Conservation (phyloP, 2,113 vertebrate genomes). For the Sinosuthora webbiana region DNA sequence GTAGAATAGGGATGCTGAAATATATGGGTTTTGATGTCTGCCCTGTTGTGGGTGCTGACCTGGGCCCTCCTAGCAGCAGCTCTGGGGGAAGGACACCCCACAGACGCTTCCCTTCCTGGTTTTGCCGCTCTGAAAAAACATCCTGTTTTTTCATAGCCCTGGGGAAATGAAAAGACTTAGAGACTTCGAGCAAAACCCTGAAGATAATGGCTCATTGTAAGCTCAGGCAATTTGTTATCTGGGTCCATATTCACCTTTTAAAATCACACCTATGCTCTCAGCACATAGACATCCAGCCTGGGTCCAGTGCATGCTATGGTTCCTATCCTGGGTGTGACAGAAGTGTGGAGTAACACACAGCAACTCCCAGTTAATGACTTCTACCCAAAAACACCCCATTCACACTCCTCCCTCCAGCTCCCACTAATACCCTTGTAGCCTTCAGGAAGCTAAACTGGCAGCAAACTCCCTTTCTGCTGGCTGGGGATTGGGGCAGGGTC, state of each 20-base stretch:
- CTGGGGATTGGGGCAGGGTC: neutral
- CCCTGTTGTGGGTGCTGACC: neutral
- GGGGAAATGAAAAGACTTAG: neutral
- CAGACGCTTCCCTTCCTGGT: neutral
- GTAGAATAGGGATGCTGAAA: neutral
- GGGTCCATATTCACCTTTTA: neutral
- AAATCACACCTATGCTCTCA: neutral
- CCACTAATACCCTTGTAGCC: neutral
- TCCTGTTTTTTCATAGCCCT: neutral
- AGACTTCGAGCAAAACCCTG: neutral
- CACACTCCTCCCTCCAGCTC: rapidly evolving
- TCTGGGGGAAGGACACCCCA: neutral
- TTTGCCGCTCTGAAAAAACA: neutral
- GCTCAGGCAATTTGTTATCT: neutral
- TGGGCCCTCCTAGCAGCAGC: neutral
- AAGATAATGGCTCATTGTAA: neutral
- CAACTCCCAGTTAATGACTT: neutral
- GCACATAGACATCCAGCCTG: neutral
- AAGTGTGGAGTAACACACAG: neutral
- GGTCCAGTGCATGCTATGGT: neutral
- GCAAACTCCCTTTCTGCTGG: neutral
- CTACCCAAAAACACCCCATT: neutral
- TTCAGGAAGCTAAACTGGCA: neutral
- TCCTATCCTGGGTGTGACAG: neutral
- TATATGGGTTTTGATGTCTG: neutral